phyloP scores from a whole-genome alignment of 2,113 vertebrate genomes.

The Atractosteus spatula region DNA sequence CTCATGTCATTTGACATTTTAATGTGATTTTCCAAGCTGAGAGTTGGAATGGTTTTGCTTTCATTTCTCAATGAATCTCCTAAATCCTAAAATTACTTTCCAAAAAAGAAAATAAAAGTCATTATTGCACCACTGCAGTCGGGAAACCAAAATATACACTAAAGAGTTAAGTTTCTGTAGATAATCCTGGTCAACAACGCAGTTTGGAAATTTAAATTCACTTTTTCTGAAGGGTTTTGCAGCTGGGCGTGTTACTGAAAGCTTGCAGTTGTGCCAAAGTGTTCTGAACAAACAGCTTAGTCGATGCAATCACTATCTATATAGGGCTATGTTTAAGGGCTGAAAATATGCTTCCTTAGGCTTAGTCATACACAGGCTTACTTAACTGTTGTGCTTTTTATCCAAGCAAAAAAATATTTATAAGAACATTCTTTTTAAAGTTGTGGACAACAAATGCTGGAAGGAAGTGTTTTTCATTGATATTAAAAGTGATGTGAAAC shows the following conservation, averaged over 20 bases:
- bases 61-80: too few species aligned
- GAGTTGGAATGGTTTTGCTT: too few species aligned
- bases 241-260: neutral
- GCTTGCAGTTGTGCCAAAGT: neutral
- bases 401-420: slow-evolving; percentile 49
- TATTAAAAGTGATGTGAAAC: neutral
- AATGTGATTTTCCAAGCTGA: too few species aligned
- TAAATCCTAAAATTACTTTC: too few species aligned
- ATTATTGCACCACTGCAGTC: too few species aligned
- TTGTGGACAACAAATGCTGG: slow-evolving; percentile 42
- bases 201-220: neutral
- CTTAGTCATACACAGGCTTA: slow-evolving; percentile 34
- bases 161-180: neutral
- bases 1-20: too few species aligned
- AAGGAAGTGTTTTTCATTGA: slow-evolving; percentile 48
- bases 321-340: slow-evolving; percentile 18
- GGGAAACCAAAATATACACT: too few species aligned
- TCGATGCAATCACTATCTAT: slow-evolving; percentile 31
- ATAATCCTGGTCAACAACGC: neutral
- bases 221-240: neutral
- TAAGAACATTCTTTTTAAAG: slow-evolving; percentile 48
- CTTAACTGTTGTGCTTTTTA: slow-evolving; percentile 22
- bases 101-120: too few species aligned
- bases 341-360: slow-evolving; percentile 46
- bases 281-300: slow-evolving; percentile 30